Base-by-base conservation (phyloP, 1,140 invertebrate species). In the Ditylenchus dipsaci region DNA sequence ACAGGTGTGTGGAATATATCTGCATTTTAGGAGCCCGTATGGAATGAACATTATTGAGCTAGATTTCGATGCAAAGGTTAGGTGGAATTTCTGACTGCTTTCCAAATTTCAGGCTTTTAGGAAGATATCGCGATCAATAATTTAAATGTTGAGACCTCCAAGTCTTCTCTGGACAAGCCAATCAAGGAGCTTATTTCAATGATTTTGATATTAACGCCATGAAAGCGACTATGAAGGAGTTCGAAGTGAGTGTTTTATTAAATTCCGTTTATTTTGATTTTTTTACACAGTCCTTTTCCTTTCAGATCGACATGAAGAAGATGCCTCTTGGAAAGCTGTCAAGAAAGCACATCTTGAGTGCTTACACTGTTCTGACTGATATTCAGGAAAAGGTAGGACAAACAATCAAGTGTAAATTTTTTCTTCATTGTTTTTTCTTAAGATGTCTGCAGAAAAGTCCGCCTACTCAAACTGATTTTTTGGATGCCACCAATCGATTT, bases 401-500 rank as follows among this genome's bases (percentile, higher is more conserved):
- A n/a, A n/a, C n/a, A n/a, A n/a, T n/a, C n/a, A n/a, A 53, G 23
- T 53, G 3, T 53, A 21, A 53, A 53, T 17, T 7, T 3, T 53
- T 53, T 53, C 3, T 53, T 53, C 3, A 5, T 8, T 26, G 15
- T 17, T 17, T 53, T 53, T 53, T 13, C 43, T 70, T 0, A 86
- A 47, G 84, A 87, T 13, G 84, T 86, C 67, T 49, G 23, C 8
- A 1, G 57, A 69, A 19, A 49, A 19, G 17, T 26, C 69, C 33
- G 3, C 49, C 49, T 1, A 23, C 64, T 7, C 26, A 74, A 9
- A 62, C 33, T 9, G 59, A 67, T 23, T 87, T 95, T 47, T 87
- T 93, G 33, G 91, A 92, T 83, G 89, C 88, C 0, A 90, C 91
- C 0, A 97, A 96, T 84, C 87, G 89, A 79, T 96, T 95, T 84